Evolutionary conservation across 2,797 vertebrate species (phyloP).

Genomic region (Chrosomus eos): DNA sequence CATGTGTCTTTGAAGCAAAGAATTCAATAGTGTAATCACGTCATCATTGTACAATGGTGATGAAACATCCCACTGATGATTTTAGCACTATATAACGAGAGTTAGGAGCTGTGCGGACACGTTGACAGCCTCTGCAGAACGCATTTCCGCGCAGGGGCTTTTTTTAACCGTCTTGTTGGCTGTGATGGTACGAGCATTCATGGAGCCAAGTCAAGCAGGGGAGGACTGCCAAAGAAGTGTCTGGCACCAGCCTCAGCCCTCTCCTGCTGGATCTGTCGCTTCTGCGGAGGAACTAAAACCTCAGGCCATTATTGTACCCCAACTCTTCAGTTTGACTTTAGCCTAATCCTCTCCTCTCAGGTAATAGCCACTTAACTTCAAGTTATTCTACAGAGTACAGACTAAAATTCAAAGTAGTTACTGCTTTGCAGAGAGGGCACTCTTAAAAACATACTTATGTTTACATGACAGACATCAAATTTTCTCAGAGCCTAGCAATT

Average conservation of each 20-base stretch:
- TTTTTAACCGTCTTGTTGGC: constrained; percentile 75
- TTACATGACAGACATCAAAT: background rate
- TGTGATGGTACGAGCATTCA: constrained; percentile 59
- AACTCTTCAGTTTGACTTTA: constrained; percentile 61
- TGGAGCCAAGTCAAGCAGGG: constrained; percentile 73
- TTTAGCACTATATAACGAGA: constrained; percentile 44
- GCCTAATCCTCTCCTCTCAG: constrained; percentile 60
- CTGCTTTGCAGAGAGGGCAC: background rate
- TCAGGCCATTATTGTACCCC: constrained; percentile 74
- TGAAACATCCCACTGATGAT: constrained; percentile 40
- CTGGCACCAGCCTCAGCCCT: constrained; percentile 71
- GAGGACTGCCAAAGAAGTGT: constrained; percentile 78
- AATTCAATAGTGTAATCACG: background rate
- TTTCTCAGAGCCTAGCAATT: background rate
- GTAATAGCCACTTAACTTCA: constrained; percentile 57
- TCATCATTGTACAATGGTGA: constrained; percentile 37
- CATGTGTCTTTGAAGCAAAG: background rate
- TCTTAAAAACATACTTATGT: constrained; percentile 1
- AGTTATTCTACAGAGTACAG: constrained; percentile 1
- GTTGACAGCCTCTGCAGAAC: constrained; percentile 65
- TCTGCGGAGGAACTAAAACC: constrained; percentile 72
- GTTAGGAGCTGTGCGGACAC: constrained; percentile 55
- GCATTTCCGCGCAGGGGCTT: constrained; percentile 67
- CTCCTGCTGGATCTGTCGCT: constrained; percentile 74
- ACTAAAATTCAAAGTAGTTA: background rate